Conservation (phyloP, 1,140 invertebrate species). For the Neotoxoptera formosana region DNA sequence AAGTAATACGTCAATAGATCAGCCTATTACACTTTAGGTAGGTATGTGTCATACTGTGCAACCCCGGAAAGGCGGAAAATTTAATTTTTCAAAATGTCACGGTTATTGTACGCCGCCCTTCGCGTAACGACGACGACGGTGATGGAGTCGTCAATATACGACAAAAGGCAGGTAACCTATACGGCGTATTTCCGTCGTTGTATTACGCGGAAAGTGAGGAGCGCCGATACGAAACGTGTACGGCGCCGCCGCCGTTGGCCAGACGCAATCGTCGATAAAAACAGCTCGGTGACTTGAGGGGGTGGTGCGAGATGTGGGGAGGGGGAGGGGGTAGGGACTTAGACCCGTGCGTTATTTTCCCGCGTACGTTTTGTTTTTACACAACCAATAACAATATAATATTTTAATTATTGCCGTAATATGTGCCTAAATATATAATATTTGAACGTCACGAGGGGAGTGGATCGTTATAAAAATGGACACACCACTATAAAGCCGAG, state of each 20-base stretch:
- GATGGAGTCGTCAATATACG: not conserved
- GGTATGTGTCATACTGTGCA: not conserved
- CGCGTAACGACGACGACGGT: not conserved
- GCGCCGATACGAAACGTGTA: not conserved
- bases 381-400: not conserved
- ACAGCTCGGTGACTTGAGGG: not conserved
- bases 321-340: too few species aligned
- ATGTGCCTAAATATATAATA: not conserved
- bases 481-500: not conserved
- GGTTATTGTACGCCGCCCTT: not conserved
- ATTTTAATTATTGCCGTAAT: not conserved
- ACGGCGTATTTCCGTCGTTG: not conserved
- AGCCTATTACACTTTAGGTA: not conserved
- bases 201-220: not conserved
- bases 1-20: not conserved
- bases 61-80: not conserved
- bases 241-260: not conserved
- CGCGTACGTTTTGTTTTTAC: not conserved
- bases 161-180: not conserved
- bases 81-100: not conserved
- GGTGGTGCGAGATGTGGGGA: too few species aligned
- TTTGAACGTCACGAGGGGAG: not conserved
- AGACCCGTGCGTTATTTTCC: not conserved
- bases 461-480: not conserved
- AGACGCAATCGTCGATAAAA: slow-evolving; percentile 14